Percentiles rank a stretch among this genome's conserved stretches.
Conservation (phyloP, 2,888 invertebrate species). For the Ephialtes manifestator region DNA sequence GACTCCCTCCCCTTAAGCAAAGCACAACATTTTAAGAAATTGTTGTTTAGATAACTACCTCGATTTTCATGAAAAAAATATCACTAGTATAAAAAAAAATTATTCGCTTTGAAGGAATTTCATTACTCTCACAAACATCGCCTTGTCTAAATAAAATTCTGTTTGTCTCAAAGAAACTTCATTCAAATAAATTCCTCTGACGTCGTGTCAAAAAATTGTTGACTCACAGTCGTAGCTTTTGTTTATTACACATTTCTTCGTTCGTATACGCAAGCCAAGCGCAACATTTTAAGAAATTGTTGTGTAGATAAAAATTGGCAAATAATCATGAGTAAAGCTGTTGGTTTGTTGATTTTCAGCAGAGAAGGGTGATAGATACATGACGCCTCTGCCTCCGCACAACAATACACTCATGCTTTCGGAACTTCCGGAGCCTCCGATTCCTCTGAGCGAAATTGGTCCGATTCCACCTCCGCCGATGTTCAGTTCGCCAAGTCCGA, state of each 20-base stretch:
- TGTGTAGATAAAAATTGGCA: not conserved
- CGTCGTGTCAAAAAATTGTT: too few species aligned
- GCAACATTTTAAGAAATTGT: not conserved
- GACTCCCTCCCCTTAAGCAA: too few species aligned
- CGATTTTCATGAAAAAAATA: too few species aligned
- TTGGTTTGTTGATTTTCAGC: slow-evolving; percentile 67
- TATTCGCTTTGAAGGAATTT: too few species aligned
- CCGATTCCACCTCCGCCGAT: slow-evolving; percentile 98
- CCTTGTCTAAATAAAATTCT: too few species aligned
- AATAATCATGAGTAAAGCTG: not conserved
- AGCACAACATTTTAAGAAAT: not conserved
- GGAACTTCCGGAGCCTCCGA: slow-evolving; percentile 96
- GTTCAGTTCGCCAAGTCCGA: slow-evolving; percentile 96
- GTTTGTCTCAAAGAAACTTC: too few species aligned
- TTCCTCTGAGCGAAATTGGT: slow-evolving; percentile 96
- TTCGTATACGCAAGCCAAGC: too few species aligned
- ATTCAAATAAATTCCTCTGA: too few species aligned
- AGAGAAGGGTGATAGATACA: slow-evolving; percentile 82
- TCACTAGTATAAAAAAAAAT: too few species aligned
- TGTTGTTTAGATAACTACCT: not conserved
- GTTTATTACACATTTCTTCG: too few species aligned
- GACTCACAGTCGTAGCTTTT: too few species aligned
- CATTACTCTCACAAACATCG: too few species aligned
- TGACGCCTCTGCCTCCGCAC: slow-evolving; percentile 80
- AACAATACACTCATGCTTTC: slow-evolving; percentile 90